Evolutionary conservation across 1,140 invertebrate genomes (phyloP).

Genomic region (Harpegnathos saltator): DNA sequence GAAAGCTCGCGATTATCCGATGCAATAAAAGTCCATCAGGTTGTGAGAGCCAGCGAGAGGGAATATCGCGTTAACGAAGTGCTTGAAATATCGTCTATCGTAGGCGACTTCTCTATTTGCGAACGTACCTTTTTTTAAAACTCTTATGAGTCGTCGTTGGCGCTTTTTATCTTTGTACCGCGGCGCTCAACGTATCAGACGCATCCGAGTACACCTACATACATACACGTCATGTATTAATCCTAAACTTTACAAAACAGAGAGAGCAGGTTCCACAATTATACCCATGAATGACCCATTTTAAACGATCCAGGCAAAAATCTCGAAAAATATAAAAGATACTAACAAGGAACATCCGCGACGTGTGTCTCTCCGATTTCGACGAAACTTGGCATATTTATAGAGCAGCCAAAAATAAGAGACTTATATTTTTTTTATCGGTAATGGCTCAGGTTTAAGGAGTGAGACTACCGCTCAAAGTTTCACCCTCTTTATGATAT

Average conservation of each 20-base stretch:
- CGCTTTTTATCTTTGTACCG: slow-evolving; percentile 5
- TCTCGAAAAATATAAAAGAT: no score
- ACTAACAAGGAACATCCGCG: no score
- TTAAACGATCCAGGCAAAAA: no score
- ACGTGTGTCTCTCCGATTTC: no score
- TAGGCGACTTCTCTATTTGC: background rate
- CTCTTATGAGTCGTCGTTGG: background rate
- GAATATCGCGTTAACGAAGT: slow-evolving; percentile 19
- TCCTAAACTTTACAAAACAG: background rate
- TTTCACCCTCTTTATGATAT: no score
- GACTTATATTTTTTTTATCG: no score
- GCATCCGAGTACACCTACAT: background rate
- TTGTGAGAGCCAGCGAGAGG: background rate
- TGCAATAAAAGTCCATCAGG: background rate
- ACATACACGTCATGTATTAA: background rate
- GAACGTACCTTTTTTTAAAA: slow-evolving; percentile 10
- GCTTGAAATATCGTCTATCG: slow-evolving; percentile 26
- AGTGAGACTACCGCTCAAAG: no score
- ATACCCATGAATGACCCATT: no score
- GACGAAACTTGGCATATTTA: no score
- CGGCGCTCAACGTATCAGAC: background rate
- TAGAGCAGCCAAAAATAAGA: no score
- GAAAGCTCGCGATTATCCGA: background rate
- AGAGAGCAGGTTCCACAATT: no score
- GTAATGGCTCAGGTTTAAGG: no score